phyloP scores from a whole-genome alignment of 2,113 vertebrate species.

The Seriola aureovittata region DNA sequence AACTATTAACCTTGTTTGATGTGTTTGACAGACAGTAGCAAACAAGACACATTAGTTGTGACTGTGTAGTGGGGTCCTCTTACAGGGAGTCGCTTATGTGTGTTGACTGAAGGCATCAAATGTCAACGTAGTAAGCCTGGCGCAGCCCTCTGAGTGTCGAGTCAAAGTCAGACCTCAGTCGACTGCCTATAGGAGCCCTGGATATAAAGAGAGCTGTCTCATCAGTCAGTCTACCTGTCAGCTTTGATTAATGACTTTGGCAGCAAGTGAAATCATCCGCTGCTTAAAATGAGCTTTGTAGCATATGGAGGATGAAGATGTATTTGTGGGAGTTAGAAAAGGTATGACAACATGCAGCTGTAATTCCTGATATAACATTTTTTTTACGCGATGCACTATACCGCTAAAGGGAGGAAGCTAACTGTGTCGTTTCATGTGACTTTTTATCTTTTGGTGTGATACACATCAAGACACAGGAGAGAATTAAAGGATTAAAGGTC shows the following conservation, averaged over 20 bases:
- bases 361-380: no score
- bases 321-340: neutral
- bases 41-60: constrained; percentile 13
- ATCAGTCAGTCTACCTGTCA: constrained; percentile 16
- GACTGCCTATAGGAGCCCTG: constrained; percentile 4
- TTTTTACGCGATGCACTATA: no score
- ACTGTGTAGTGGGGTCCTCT: neutral
- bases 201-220: constrained; percentile 42
- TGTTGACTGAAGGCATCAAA: constrained; percentile 31
- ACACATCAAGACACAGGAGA: no score
- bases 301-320: neutral
- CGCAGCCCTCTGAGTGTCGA: neutral
- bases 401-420: no score
- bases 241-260: constrained; percentile 48
- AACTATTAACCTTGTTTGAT: neutral
- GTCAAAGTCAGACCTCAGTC: constrained; percentile 31
- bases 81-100: constrained; percentile 2
- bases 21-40: constrained; percentile 6
- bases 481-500: no score
- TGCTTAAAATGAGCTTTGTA: neutral
- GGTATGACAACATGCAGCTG: neutral
- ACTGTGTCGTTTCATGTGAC: no score
- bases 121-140: constrained; percentile 26
- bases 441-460: no score
- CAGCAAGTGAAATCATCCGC: constrained; percentile 32